A percentile compares a stretch with the other conserved stretches of the same genome.
phyloP scores from a whole-genome alignment of 2,113 vertebrate species.

The Nymphicus hollandicus region DNA sequence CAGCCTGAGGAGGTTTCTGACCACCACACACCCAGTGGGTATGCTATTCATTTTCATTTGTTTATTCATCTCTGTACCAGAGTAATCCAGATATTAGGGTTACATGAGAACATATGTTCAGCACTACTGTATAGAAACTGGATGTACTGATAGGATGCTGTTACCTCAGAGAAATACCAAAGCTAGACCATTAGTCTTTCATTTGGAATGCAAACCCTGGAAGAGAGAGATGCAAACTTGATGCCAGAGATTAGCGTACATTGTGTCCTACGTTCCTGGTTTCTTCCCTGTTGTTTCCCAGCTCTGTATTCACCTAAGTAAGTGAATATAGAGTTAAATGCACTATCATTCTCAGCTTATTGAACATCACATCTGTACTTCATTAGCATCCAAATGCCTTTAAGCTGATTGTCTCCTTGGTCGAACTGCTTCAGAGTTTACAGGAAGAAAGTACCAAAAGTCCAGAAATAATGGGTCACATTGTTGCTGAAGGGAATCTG shows the following conservation, averaged over 20 bases:
- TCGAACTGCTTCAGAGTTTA: background rate
- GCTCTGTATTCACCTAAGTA: background rate
- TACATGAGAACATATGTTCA: background rate
- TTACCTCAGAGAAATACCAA: background rate
- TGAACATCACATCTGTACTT: background rate
- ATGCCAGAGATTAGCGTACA: background rate
- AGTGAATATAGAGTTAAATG: background rate
- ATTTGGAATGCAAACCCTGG: background rate
- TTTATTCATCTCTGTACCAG: background rate
- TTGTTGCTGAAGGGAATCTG: background rate
- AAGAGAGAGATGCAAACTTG: background rate
- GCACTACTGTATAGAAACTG: background rate
- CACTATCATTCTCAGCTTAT: background rate
- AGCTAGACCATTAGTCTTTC: background rate
- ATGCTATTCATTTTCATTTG: rapidly evolving
- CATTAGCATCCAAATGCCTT: constrained; percentile 37
- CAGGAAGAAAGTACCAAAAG: background rate
- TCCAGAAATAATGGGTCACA: background rate
- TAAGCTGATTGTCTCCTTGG: constrained; percentile 31
- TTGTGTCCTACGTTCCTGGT: rapidly evolving
- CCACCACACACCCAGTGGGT: background rate
- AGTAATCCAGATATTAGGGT: background rate
- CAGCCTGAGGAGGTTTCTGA: background rate
- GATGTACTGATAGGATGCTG: background rate
- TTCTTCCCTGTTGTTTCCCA: background rate